Evolutionary conservation across 1,140 invertebrate genomes (phyloP).

Genomic region (Trachymyrmex septentrionalis): DNA sequence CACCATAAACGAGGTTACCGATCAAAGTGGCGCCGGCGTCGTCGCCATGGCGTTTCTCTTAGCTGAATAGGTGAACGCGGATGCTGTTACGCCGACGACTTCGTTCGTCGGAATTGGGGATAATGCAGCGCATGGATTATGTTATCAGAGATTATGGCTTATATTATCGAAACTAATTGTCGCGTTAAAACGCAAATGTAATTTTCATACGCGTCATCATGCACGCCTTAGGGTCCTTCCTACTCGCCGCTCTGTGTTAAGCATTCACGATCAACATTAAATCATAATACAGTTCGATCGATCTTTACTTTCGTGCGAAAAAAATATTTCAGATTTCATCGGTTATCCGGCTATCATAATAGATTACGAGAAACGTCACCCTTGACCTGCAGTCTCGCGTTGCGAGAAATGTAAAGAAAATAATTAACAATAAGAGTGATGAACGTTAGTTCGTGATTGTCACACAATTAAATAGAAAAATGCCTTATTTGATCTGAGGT

Average conservation of each 20-base stretch:
- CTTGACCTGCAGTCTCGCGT: not conserved
- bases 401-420: not conserved
- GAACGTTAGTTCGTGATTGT: no score
- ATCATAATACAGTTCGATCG: not conserved
- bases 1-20: slow-evolving; percentile 84
- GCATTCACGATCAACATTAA: not conserved
- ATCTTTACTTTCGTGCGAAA: not conserved
- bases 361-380: no score
- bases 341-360: not conserved
- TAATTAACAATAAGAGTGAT: no score
- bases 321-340: not conserved
- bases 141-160: not conserved
- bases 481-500: no score
- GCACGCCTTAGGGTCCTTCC: not conserved
- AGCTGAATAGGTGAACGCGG: slow-evolving; percentile 31
- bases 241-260: not conserved
- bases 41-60: slow-evolving; percentile 56
- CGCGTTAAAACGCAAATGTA: not conserved
- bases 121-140: slow-evolving; percentile 41
- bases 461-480: no score
- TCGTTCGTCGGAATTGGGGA: slow-evolving; percentile 30
- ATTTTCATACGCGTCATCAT: not conserved
- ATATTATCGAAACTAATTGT: slow-evolving; percentile 12
- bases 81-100: slow-evolving; percentile 27
- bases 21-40: slow-evolving; percentile 82